A percentile compares a stretch with the other conserved stretches of the same genome.
Evolutionary conservation across 2,797 vertebrate species (phyloP).

Genomic region (Neoniphon sammara): DNA sequence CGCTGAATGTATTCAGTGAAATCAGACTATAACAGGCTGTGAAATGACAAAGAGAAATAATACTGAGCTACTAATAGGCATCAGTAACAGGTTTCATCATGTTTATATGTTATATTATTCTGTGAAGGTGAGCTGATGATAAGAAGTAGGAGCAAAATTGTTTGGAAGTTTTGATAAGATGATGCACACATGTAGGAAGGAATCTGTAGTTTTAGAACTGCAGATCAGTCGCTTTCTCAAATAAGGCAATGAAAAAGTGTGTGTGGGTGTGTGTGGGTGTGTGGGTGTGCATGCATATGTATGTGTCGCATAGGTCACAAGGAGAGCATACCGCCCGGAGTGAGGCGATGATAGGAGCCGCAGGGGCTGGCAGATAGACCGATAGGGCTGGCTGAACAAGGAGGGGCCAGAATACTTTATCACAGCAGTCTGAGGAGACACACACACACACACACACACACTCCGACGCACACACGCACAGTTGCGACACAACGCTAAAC

Average conservation of each 20-base stretch:
- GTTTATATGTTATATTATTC: background rate
- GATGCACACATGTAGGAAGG: no score
- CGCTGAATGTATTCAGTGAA: background rate
- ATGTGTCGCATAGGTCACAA: conserved; percentile 48
- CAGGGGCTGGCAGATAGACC: conserved; percentile 53
- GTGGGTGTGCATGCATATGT: conserved; percentile 56
- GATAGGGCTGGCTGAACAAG: conserved; percentile 64
- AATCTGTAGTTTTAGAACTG: no score
- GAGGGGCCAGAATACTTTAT: conserved; percentile 59
- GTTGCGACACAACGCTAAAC: conserved; percentile 36
- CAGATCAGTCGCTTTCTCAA: no score
- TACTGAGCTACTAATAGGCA: background rate
- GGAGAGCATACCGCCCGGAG: conserved; percentile 58
- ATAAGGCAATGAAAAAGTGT: no score
- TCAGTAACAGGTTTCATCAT: background rate
- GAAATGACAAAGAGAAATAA: background rate
- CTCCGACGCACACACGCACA: conserved; percentile 21
- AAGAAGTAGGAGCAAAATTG: background rate
- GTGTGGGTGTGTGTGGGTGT: no score
- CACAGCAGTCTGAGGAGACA: conserved; percentile 53
- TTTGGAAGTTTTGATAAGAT: background rate
- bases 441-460: conserved; percentile 28
- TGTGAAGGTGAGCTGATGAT: background rate
- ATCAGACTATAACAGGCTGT: no score
- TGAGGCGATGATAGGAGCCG: conserved; percentile 42